Percentiles rank a stretch among this genome's conserved stretches.
These are phyloP conservation scores for Stenichneumon culpator DNA, from an alignment of 2,888 invertebrate genomes.

Conservation along the genomic window DNA sequence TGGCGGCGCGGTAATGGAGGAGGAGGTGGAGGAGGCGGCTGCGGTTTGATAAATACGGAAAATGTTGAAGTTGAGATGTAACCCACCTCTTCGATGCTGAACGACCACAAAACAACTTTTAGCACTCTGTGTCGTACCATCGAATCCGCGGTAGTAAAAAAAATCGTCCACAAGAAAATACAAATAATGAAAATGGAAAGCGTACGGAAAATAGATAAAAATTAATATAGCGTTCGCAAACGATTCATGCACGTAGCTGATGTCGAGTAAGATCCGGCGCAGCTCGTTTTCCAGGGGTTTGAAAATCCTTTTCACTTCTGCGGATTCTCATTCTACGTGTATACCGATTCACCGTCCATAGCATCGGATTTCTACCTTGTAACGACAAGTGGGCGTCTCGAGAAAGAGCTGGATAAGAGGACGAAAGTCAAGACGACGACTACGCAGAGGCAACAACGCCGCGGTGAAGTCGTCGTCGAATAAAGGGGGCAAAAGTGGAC, in stretches of 20 bases:
- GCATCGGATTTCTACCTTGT: constrained; percentile 68
- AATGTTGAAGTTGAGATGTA: constrained; percentile 43
- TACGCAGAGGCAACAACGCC: constrained; percentile 32
- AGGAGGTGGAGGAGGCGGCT: constrained; percentile 43
- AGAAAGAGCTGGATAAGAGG: constrained; percentile 45
- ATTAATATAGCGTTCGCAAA: constrained; percentile 16
- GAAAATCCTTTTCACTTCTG: constrained; percentile 29
- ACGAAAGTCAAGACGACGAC: constrained; percentile 41
- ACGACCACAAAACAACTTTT: constrained; percentile 4
- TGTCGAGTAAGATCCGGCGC: background rate
- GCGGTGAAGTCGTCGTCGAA: constrained; percentile 40
- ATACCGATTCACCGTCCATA: constrained; percentile 48
- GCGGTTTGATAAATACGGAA: constrained; percentile 50
- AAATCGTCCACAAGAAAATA: background rate
- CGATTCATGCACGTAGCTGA: constrained; percentile 7
- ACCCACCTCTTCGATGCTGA: constrained; percentile 13
- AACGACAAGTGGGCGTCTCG: constrained; percentile 67
- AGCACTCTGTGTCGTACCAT: constrained; percentile 20
- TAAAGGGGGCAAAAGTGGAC: constrained; percentile 64
- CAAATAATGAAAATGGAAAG: constrained; percentile 3
- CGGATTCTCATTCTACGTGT: constrained; percentile 40
- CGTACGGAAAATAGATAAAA: background rate
- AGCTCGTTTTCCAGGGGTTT: constrained; percentile 33
- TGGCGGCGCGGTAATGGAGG: constrained; percentile 54
- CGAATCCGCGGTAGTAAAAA: background rate